Base-by-base conservation (phyloP, 1,140 invertebrate genomes). In the Procambarus clarkii region DNA sequence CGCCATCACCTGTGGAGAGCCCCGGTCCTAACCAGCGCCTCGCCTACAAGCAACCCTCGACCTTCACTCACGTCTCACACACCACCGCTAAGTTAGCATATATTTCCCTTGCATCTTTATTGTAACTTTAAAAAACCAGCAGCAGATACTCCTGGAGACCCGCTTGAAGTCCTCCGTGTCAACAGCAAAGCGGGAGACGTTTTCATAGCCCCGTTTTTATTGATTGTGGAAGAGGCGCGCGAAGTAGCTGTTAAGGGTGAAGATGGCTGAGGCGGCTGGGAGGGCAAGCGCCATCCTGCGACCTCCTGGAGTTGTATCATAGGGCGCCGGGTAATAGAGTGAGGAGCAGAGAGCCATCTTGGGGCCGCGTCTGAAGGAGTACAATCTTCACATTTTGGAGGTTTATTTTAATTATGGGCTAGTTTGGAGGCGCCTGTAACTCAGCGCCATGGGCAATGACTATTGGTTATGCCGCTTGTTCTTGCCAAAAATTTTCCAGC, bases 301-400 rank as follows among this genome's bases (percentile, higher is more conserved):
- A 79, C 88, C 88, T 85, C 88, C 88, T 69, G 88, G 54, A 84
- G 88, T 91, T 91, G 88, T 91, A 91, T 91, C 88, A 91, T 91
- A 91, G 76, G 77, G 88, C 82, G 88, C 76, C n/a, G 60, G 88
- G 88, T 91, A 91, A 91, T 91, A 91, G 88, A 91, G 50, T 91
- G 88, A 91, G 88, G 82, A 85, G 82, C 82, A 24, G 82, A 48
- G 82, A 82, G 46, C 88, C 88, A 85, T 91, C 88, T 60, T n/a
- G 48, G 46, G 54, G 34, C 71, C 76, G 83, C 76, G 88, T 79
- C 88, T 85, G 88, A 80, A 85, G 88, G 76, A 79, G 88, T 48
- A 79, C 48, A 79, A 71, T 60, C 82, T 60, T 83, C 82, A 69
- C 45, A 91, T 79, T 91, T 85, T 76, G 74, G 82, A 64, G 76